phyloP scores from a whole-genome alignment of 1,140 invertebrate genomes.

The Drosophila nasuta region DNA sequence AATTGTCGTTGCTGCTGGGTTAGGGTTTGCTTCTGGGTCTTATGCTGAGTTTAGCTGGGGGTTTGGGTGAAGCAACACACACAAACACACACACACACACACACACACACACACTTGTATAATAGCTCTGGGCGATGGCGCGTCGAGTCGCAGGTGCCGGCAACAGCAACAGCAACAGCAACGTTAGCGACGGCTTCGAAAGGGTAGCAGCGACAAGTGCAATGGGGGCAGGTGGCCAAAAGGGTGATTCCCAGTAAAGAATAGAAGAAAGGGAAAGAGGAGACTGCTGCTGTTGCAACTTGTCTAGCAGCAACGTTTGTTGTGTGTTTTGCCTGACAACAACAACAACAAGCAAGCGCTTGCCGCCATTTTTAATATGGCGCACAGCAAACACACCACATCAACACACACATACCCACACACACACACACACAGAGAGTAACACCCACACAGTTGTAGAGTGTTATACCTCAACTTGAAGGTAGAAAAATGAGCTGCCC shows the following conservation, averaged over 20 bases:
- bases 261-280: no score
- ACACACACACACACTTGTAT: constrained; percentile 16
- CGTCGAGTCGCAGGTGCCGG: constrained; percentile 47
- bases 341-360: constrained; percentile 55
- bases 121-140: constrained; percentile 43
- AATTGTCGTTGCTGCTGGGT: constrained; percentile 60
- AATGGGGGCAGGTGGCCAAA: constrained; percentile 31
- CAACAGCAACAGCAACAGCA: constrained; percentile 9
- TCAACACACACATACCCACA: constrained; percentile 25
- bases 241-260: constrained; percentile 17
- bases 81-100: constrained; percentile 19
- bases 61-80: neutral
- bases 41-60: neutral
- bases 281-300: constrained; percentile 44
- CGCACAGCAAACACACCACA: constrained; percentile 47
- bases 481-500: constrained; percentile 60
- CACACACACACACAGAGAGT: constrained; percentile 29
- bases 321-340: constrained; percentile 60
- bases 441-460: constrained; percentile 13
- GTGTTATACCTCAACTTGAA: constrained; percentile 48
- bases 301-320: constrained; percentile 51
- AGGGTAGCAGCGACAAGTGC: constrained; percentile 57
- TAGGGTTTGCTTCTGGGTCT: constrained; percentile 1
- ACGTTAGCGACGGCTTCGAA: constrained; percentile 22
- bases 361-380: constrained; percentile 82